phyloP scores from a whole-genome alignment of 2,888 invertebrate species.

The Nephrotoma flavescens region DNA sequence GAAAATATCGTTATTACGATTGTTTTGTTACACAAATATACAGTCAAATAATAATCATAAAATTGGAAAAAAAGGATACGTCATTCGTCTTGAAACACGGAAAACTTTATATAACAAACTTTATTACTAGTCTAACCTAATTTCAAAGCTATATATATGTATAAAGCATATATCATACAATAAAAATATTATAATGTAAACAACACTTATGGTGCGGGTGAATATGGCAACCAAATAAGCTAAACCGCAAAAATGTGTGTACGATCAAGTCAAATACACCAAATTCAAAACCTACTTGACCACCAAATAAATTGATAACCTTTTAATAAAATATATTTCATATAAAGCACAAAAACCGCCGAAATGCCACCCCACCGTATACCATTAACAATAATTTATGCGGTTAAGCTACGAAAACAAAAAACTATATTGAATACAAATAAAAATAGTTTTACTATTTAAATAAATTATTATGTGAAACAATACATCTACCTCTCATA shows the following conservation, averaged over 20 bases:
- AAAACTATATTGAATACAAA: not conserved
- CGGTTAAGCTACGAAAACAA: not conserved
- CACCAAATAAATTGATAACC: not conserved
- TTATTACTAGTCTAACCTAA: not conserved
- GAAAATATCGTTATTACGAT: not conserved
- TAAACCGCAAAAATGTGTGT: not conserved
- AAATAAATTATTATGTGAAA: not conserved
- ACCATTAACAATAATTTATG: not conserved
- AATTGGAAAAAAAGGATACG: not conserved
- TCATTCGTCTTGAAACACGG: not conserved
- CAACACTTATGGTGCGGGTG: not conserved
- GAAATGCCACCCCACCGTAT: not conserved
- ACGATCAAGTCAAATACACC: not conserved
- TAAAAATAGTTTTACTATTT: not conserved
- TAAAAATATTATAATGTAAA: not conserved
- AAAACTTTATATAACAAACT: not conserved
- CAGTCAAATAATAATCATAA: not conserved
- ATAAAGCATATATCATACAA: not conserved
- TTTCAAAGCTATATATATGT: not conserved
- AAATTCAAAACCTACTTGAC: not conserved
- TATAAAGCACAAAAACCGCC: not conserved
- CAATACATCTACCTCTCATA: not conserved
- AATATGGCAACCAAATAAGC: not conserved
- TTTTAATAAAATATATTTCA: not conserved
- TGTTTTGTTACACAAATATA: not conserved